Percentiles rank a stretch among this genome's conserved stretches.
Evolutionary conservation across 1,140 invertebrate genomes (phyloP).

Genomic region (Tetramorium simillimum): DNA sequence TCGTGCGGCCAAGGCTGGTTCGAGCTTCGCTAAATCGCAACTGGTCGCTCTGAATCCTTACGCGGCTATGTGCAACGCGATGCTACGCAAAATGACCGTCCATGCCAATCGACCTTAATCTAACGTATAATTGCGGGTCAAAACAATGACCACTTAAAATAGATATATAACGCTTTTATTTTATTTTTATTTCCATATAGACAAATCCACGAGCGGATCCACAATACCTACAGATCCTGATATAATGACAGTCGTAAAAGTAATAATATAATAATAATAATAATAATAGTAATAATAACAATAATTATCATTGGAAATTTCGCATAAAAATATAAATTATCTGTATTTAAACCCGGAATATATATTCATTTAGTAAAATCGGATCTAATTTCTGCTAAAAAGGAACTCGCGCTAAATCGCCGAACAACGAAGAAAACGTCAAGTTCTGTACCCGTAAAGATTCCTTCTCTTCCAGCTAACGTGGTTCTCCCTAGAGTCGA

Average conservation of each 20-base stretch:
- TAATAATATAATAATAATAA: slow-evolving; percentile 67
- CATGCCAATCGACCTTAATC: slow-evolving; percentile 10
- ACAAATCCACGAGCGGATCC: slow-evolving; percentile 40
- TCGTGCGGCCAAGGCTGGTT: slow-evolving; percentile 91
- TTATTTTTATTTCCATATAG: slow-evolving; percentile 79
- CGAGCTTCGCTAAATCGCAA: slow-evolving; percentile 93
- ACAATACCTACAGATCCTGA: slow-evolving; percentile 47
- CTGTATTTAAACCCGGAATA: slow-evolving; percentile 60
- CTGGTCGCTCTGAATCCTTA: slow-evolving; percentile 93
- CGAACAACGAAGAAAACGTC: slow-evolving; percentile 52
- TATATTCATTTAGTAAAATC: slow-evolving; percentile 48
- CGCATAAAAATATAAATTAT: slow-evolving; percentile 78
- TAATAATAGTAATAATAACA: slow-evolving; percentile 68
- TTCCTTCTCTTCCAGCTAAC: slow-evolving; percentile 63
- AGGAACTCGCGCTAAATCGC: slow-evolving; percentile 45
- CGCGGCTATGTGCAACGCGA: slow-evolving; percentile 96
- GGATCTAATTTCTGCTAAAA: slow-evolving; percentile 52
- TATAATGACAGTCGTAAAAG: slow-evolving; percentile 59
- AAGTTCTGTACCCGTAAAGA: slow-evolving; percentile 53
- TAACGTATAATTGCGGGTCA: not conserved
- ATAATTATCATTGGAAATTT: slow-evolving; percentile 71
- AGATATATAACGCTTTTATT: slow-evolving; percentile 52
- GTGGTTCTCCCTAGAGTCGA: not conserved
- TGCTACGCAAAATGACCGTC: slow-evolving; percentile 91
- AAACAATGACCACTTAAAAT: slow-evolving; percentile 16